Evolutionary conservation across 2,888 invertebrate genomes (phyloP).

Genomic region (Asteroscopus sphinx): DNA sequence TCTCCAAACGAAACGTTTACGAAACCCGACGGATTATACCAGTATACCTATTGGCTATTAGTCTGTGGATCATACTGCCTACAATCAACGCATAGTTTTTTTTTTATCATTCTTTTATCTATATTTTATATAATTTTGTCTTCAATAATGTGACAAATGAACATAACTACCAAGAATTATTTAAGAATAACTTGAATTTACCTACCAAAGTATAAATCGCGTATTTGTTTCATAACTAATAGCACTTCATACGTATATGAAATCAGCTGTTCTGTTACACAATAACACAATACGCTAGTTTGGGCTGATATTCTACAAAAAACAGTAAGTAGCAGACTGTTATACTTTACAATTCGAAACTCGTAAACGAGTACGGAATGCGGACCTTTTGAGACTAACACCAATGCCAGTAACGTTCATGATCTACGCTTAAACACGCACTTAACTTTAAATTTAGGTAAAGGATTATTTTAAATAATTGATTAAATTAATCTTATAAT

Average conservation of each 20-base stretch:
- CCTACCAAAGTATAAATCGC: background rate
- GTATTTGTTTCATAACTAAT: background rate
- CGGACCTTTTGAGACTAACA: conserved; percentile 43
- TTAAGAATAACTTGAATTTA: background rate
- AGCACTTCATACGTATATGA: conserved; percentile 9
- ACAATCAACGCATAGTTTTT: conserved; percentile 26
- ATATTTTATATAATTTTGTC: background rate
- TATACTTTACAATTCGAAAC: conserved; percentile 45
- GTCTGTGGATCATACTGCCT: conserved; percentile 21
- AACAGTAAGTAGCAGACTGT: conserved; percentile 6
- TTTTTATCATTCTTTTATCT: conserved; percentile 15
- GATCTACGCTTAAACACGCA: background rate
- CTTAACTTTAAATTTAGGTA: background rate
- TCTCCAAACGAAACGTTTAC: conserved; percentile 62
- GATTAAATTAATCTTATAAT: too few relatives aligned
- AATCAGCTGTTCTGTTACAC: conserved; percentile 45
- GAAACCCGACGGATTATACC: conserved; percentile 41
- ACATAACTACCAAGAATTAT: background rate
- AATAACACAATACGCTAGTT: conserved; percentile 24
- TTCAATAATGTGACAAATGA: background rate
- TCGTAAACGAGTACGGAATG: conserved; percentile 49
- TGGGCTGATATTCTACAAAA: conserved; percentile 31
- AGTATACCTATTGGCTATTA: too few relatives aligned
- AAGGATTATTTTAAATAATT: too few relatives aligned
- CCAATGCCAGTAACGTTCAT: conserved; percentile 8